Percentiles rank a stretch among this genome's conserved stretches.
These are phyloP conservation scores for Nicator chloris DNA, from an alignment of 2,113 vertebrate genomes.

Conservation along the genomic window DNA sequence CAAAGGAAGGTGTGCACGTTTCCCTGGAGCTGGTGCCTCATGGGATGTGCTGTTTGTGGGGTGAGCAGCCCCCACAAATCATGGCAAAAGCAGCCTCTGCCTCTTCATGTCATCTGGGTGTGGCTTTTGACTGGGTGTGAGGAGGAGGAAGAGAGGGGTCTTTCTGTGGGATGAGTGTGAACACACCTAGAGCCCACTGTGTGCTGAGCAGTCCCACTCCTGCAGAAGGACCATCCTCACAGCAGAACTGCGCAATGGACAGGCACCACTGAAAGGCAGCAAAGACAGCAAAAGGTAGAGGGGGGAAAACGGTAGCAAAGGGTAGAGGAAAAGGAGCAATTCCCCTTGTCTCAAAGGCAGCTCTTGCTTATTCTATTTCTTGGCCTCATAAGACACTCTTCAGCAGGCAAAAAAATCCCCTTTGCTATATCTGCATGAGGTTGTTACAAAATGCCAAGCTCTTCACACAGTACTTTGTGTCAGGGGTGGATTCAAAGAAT, in stretches of 20 bases:
- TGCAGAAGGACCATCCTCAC: not conserved
- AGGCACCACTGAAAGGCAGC: not conserved
- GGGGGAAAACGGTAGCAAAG: not conserved
- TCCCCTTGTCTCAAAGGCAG: not conserved
- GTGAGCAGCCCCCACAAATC: not conserved
- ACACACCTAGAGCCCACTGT: not conserved
- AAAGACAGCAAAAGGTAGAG: not conserved
- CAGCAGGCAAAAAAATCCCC: not conserved
- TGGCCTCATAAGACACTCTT: not conserved
- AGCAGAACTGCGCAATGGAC: not conserved
- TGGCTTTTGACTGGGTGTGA: not conserved
- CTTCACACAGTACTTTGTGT: not conserved
- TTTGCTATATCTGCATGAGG: not conserved
- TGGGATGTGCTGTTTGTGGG: not conserved
- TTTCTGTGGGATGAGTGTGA: not conserved
- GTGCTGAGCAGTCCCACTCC: not conserved
- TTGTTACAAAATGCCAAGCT: not conserved
- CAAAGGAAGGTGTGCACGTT: not conserved
- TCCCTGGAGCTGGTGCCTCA: not conserved
- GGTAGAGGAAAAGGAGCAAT: not conserved
- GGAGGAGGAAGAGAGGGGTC: not conserved
- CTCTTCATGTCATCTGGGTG: fast-evolving
- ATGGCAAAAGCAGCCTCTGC: not conserved
- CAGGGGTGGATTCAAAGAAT: not conserved
- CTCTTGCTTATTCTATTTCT: not conserved